These are phyloP conservation scores for Pseudorhombus dupliciocellatus DNA, from an alignment of 2,113 vertebrate genomes.

Conservation along the genomic window DNA sequence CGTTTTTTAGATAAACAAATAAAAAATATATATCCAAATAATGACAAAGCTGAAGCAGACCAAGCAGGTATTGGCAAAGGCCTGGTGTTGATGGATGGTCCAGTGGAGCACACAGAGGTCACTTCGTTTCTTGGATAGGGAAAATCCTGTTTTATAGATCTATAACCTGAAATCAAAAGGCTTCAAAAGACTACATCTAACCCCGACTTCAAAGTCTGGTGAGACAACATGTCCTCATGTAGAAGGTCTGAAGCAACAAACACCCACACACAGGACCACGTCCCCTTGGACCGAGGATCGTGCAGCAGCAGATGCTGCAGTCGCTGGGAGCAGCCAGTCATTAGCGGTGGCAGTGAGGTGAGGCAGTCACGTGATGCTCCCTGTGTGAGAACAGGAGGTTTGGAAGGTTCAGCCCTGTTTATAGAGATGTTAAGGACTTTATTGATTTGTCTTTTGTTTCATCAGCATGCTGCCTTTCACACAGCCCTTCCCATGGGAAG, in stretches of 20 bases:
- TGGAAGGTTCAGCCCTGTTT: neutral
- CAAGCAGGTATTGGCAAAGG: neutral
- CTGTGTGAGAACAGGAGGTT: neutral
- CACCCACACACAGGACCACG: too few species aligned
- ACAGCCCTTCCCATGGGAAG: neutral
- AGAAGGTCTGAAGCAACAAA: neutral
- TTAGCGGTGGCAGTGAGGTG: too few species aligned
- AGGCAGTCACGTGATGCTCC: neutral
- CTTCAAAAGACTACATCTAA: neutral
- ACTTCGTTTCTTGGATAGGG: neutral
- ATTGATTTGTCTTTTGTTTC: slow-evolving; percentile 33
- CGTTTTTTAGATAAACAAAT: neutral
- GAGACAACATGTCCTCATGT: neutral
- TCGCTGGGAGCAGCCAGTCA: too few species aligned
- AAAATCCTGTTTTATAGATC: neutral
- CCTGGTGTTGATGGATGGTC: neutral
- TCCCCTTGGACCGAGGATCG: too few species aligned
- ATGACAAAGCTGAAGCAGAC: neutral
- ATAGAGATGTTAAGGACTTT: neutral
- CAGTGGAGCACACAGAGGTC: neutral
- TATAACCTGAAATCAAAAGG: neutral
- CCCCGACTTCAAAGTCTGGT: neutral
- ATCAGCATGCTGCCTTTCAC: slow-evolving; percentile 3
- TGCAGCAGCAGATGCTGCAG: too few species aligned
- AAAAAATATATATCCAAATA: neutral